These are phyloP conservation scores for Halocaridina rubra DNA, from an alignment of 2,888 invertebrate species.

Conservation along the genomic window DNA sequence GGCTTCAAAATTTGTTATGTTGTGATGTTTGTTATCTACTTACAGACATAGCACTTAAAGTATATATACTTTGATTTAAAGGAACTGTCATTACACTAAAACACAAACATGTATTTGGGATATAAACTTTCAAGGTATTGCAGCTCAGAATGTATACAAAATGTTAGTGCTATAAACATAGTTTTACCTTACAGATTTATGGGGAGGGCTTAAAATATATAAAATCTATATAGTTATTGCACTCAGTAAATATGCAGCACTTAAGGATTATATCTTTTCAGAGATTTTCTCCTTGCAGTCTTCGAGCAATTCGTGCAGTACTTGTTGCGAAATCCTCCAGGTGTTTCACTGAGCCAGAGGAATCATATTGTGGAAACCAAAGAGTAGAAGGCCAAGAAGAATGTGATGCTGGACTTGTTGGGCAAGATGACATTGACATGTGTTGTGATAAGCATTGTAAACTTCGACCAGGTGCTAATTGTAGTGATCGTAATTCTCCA, in stretches of 20 bases:
- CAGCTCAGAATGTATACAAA: too few relatives aligned
- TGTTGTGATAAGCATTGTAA: slow-evolving; percentile 95
- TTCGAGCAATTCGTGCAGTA: slow-evolving; percentile 92
- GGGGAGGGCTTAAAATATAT: too few relatives aligned
- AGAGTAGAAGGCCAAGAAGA: slow-evolving; percentile 96
- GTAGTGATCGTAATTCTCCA: slow-evolving; percentile 96
- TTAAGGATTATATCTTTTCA: slow-evolving; percentile 68
- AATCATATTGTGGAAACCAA: slow-evolving; percentile 95
- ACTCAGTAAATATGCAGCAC: neutral
- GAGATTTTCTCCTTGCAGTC: slow-evolving; percentile 95
- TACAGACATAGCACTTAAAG: too few relatives aligned
- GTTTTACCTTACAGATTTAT: too few relatives aligned
- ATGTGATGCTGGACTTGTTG: slow-evolving; percentile 93
- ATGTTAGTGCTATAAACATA: too few relatives aligned
- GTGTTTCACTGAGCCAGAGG: slow-evolving; percentile 93
- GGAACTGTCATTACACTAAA: too few relatives aligned
- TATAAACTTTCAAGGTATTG: too few relatives aligned
- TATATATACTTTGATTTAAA: too few relatives aligned
- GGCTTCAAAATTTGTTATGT: too few relatives aligned
- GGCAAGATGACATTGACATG: slow-evolving; percentile 91
- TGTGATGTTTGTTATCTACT: too few relatives aligned
- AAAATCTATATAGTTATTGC: neutral
- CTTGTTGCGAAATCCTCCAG: slow-evolving; percentile 90
- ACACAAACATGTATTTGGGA: too few relatives aligned
- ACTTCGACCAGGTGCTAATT: slow-evolving; percentile 86